Percentiles rank a stretch among this genome's conserved stretches.
Conservation (phyloP, 2,113 vertebrate genomes). For the Tonatia bakeri region DNA sequence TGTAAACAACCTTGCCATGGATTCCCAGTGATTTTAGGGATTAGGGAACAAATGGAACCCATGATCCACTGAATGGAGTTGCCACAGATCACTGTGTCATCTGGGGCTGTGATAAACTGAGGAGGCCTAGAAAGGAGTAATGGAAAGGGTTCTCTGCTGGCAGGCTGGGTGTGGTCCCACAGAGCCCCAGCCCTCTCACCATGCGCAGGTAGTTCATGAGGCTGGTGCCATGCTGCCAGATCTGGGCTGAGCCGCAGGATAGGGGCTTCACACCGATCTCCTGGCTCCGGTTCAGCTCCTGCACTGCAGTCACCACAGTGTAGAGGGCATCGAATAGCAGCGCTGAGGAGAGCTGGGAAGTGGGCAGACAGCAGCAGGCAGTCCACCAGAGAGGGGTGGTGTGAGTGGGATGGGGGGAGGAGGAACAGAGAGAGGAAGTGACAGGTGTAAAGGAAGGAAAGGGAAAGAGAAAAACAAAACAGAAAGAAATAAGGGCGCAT, state of each 20-base stretch:
- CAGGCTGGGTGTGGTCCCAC: accelerated
- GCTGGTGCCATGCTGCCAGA: constrained; percentile 99
- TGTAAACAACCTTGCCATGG: not conserved
- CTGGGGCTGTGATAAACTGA: not conserved
- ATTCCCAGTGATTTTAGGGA: not conserved
- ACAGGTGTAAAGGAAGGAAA: not conserved
- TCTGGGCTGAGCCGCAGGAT: constrained; percentile 97
- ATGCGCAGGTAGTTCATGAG: constrained; percentile 99
- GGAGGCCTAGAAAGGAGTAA: not conserved
- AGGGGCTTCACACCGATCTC: constrained; percentile 96
- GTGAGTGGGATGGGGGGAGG: not conserved
- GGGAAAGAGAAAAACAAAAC: not conserved
- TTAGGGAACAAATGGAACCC: not conserved
- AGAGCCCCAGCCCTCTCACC: constrained; percentile 84
- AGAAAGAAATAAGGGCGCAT: not conserved
- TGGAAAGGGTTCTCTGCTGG: not conserved
- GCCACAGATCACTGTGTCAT: not conserved
- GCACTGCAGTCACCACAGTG: constrained; percentile 92
- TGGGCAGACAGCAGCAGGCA: not conserved
- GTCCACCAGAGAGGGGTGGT: too few species aligned
- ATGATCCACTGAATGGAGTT: not conserved
- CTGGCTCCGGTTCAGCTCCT: constrained; percentile 97
- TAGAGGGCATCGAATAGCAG: constrained; percentile 95
- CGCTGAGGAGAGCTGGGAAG: constrained; percentile 91
- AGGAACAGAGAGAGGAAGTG: not conserved